Percentiles rank a stretch among this genome's conserved stretches.
These are phyloP conservation scores for Ophiodon elongatus DNA, from an alignment of 2,113 vertebrate species.

Conservation along the genomic window DNA sequence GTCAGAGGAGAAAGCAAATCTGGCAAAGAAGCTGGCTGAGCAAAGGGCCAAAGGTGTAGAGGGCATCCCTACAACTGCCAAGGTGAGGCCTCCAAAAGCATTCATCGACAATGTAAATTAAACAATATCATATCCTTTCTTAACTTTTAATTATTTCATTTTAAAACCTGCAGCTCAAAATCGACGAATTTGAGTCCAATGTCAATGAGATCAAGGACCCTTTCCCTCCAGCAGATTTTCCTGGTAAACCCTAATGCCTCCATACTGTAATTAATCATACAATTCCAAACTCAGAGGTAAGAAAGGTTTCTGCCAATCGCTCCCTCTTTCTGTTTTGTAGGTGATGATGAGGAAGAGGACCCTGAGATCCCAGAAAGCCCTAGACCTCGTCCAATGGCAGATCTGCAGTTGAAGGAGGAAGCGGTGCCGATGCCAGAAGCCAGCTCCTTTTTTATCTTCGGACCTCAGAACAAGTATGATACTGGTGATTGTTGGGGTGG, in stretches of 20 bases:
- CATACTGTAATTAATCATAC: background rate
- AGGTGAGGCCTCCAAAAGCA: conserved; percentile 80
- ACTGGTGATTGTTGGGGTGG: background rate
- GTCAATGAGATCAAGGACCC: conserved; percentile 97
- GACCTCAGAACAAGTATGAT: conserved; percentile 93
- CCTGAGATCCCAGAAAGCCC: conserved; percentile 93
- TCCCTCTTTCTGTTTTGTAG: conserved; percentile 57
- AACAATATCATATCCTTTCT: background rate
- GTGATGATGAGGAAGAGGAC: conserved; percentile 95
- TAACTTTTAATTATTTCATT: background rate
- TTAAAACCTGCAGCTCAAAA: conserved; percentile 87
- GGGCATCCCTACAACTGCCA: conserved; percentile 92
- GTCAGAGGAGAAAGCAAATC: conserved; percentile 88
- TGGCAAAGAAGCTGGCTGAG: conserved; percentile 91
- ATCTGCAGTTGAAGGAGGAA: conserved; percentile 94
- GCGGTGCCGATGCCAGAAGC: conserved; percentile 95
- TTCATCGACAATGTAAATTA: background rate
- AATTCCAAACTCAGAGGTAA: background rate
- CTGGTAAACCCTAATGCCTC: conserved; percentile 82
- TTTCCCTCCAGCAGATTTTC: conserved; percentile 95
- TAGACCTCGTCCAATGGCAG: conserved; percentile 92
- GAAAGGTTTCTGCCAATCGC: background rate
- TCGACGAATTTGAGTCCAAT: conserved; percentile 95
- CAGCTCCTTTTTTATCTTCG: conserved; percentile 95
- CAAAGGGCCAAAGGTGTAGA: conserved; percentile 90